Percentiles rank a stretch among this genome's conserved stretches.
phyloP scores from a whole-genome alignment of 2,113 vertebrate genomes.

The Polyodon spathula region DNA sequence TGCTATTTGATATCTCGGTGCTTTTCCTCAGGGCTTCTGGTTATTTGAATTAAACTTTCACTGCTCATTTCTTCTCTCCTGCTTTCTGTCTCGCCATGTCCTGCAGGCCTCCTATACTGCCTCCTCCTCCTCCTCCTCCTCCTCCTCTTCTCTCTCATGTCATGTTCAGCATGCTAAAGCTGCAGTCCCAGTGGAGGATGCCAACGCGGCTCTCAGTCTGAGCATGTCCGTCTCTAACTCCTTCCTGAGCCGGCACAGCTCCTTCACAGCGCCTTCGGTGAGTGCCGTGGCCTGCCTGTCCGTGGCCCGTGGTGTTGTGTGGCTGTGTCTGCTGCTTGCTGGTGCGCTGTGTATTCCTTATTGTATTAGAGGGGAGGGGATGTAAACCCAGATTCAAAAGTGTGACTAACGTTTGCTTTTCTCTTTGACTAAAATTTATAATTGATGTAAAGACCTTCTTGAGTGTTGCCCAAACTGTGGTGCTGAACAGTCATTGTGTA shows the following conservation, averaged over 20 bases:
- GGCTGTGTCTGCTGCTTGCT: slow-evolving; percentile 19
- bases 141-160: slow-evolving; percentile 70
- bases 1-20: slow-evolving; percentile 11
- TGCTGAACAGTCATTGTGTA: no score
- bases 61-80: slow-evolving; percentile 39
- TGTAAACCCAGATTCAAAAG: no score
- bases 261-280: slow-evolving; percentile 88
- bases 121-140: slow-evolving; percentile 85
- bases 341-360: slow-evolving; percentile 18
- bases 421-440: no score
- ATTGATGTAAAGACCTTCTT: no score
- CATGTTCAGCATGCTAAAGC: slow-evolving; percentile 79
- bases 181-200: slow-evolving; percentile 81
- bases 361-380: slow-evolving; percentile 15
- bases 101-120: slow-evolving; percentile 87
- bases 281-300: slow-evolving; percentile 46
- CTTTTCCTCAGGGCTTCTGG: neutral
- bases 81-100: slow-evolving; percentile 35
- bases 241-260: slow-evolving; percentile 92
- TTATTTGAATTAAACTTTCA: slow-evolving; percentile 26
- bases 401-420: no score
- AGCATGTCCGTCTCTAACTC: slow-evolving; percentile 96
- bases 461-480: no score
- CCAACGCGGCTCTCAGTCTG: slow-evolving; percentile 79
- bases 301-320: slow-evolving; percentile 33